These are phyloP conservation scores for Thinocorus orbignyianus DNA, from an alignment of 2,113 vertebrate genomes.

Conservation along the genomic window DNA sequence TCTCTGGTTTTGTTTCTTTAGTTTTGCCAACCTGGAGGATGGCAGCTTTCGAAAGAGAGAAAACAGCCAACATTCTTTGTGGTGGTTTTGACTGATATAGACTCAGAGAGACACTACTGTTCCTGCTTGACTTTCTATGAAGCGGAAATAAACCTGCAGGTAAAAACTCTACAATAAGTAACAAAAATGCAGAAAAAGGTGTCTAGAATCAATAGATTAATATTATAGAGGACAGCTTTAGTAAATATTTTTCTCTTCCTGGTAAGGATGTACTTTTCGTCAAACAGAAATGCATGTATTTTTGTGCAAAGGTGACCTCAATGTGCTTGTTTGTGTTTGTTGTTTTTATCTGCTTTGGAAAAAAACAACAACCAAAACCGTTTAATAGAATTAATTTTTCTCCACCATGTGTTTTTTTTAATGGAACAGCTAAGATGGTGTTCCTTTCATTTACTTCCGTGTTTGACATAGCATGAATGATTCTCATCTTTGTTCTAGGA, in stretches of 20 bases:
- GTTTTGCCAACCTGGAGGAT: conserved; percentile 98
- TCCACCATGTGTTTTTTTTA: neutral
- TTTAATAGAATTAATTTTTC: neutral
- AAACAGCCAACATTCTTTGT: conserved; percentile 94
- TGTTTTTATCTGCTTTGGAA: neutral
- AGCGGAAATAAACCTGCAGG: conserved; percentile 96
- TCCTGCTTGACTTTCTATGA: conserved; percentile 97
- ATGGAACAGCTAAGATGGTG: neutral
- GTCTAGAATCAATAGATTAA: neutral
- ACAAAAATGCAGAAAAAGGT: neutral
- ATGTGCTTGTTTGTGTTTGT: neutral
- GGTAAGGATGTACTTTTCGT: neutral
- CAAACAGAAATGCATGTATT: neutral
- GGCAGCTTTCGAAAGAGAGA: conserved; percentile 90
- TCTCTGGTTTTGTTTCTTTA: conserved; percentile 55
- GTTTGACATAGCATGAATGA: neutral
- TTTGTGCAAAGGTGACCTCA: neutral
- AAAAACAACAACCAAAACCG: neutral
- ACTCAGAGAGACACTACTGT: conserved; percentile 97
- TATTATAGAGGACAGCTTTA: neutral
- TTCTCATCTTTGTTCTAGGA: neutral
- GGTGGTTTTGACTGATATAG: conserved; percentile 96
- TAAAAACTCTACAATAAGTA: conserved; percentile 53
- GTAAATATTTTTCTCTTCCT: neutral
- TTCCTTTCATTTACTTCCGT: neutral